phyloP scores from a whole-genome alignment of 1,140 invertebrate species.

The Megalopta genalis region DNA sequence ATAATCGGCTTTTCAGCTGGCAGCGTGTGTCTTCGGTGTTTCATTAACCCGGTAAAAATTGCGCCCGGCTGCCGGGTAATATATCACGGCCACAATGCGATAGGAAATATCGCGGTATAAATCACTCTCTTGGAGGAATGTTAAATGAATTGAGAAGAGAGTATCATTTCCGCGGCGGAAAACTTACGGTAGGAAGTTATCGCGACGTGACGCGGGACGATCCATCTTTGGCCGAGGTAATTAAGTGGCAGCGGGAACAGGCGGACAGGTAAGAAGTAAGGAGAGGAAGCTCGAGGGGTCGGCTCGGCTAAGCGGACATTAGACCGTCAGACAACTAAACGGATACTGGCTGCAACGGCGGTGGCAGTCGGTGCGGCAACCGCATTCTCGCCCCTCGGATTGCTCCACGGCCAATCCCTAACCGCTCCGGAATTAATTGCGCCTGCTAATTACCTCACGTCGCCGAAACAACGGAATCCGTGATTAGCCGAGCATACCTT shows the following conservation, averaged over 20 bases:
- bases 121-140: no score
- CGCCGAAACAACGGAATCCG: slow-evolving; percentile 60
- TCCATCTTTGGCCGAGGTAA: slow-evolving; percentile 35
- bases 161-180: not conserved
- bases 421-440: slow-evolving; percentile 68
- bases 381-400: slow-evolving; percentile 52
- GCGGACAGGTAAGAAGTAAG: slow-evolving; percentile 43
- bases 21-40: no score
- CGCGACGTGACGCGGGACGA: not conserved
- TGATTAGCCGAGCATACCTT: slow-evolving; percentile 60
- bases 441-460: slow-evolving; percentile 64
- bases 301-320: slow-evolving; percentile 8
- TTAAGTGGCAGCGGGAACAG: slow-evolving; percentile 41
- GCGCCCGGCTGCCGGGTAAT: no score
- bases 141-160: no score
- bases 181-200: not conserved
- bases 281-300: slow-evolving; percentile 15
- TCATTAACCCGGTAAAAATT: no score
- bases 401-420: slow-evolving; percentile 50
- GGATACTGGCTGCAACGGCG: slow-evolving; percentile 46
- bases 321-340: slow-evolving; percentile 4
- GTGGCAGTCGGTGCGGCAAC: slow-evolving; percentile 30
- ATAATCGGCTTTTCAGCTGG: no score
- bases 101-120: no score
- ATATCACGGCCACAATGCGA: no score